Conservation (phyloP, 2,113 vertebrate species). For the Sceloporus tristichus region DNA sequence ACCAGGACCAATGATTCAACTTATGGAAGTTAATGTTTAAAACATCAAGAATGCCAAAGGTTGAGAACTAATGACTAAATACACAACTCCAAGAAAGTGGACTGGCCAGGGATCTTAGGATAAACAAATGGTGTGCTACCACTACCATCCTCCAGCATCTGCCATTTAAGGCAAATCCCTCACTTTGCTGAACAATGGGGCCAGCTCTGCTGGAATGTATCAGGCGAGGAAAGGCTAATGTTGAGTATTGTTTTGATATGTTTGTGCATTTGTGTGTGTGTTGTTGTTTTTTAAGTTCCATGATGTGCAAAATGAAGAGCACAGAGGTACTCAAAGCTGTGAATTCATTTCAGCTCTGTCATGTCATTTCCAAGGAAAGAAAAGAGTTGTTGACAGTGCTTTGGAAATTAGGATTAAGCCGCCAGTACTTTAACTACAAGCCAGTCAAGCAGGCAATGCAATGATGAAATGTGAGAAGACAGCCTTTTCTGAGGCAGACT, state of each 20-base stretch:
- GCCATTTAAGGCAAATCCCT: no score
- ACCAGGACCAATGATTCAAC: no score
- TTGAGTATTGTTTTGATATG: neutral
- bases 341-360: conserved; percentile 36
- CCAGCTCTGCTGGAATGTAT: no score
- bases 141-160: no score
- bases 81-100: no score
- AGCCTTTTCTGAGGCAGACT: conserved; percentile 46
- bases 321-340: conserved; percentile 40
- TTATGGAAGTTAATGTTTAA: no score
- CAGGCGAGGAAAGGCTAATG: no score
- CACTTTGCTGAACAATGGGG: no score
- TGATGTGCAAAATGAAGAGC: conserved; percentile 47
- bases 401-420: conserved; percentile 72
- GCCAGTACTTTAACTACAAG: conserved; percentile 57
- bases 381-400: conserved; percentile 61
- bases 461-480: conserved; percentile 64
- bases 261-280: neutral
- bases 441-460: conserved; percentile 60
- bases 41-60: no score
- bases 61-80: no score
- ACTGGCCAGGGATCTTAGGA: no score
- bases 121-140: no score
- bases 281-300: conserved; percentile 1
- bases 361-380: conserved; percentile 66